Percentiles rank a stretch among this genome's conserved stretches.
These are phyloP conservation scores for Sebastolobus altivelis DNA, from an alignment of 2,797 vertebrate genomes.

Conservation along the genomic window DNA sequence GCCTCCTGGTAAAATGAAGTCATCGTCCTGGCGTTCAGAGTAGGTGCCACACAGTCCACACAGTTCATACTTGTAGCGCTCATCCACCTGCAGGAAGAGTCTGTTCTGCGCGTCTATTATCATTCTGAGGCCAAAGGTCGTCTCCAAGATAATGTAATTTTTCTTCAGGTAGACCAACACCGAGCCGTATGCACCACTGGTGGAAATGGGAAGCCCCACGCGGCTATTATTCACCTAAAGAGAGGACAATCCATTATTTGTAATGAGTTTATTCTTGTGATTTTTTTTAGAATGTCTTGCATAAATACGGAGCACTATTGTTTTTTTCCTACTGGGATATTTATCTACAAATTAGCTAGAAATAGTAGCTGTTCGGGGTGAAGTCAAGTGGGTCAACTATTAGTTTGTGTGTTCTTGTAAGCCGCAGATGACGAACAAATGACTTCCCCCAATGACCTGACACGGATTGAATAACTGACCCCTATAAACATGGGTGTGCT, in stretches of 20 bases:
- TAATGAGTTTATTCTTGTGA: neutral
- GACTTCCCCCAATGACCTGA: constrained; percentile 14
- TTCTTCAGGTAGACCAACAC: constrained; percentile 61
- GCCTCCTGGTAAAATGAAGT: constrained; percentile 83
- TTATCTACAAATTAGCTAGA: neutral
- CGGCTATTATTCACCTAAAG: constrained; percentile 79
- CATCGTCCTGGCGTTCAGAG: constrained; percentile 84
- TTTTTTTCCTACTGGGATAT: neutral
- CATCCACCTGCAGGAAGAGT: constrained; percentile 87
- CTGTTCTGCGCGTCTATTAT: constrained; percentile 83
- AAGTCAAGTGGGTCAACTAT: constrained; percentile 16
- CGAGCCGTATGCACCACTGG: constrained; percentile 57
- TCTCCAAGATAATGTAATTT: constrained; percentile 75
- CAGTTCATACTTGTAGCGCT: constrained; percentile 83
- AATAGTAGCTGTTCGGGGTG: neutral
- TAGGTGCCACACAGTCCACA: constrained; percentile 90
- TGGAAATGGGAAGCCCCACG: constrained; percentile 72
- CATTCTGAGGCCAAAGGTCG: constrained; percentile 86
- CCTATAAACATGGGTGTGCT: constrained; percentile 30
- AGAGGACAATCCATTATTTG: constrained; percentile 13
- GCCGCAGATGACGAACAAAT: constrained; percentile 15
- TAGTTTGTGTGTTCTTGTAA: constrained; percentile 16
- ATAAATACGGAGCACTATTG: neutral
- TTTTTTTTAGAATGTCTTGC: neutral
- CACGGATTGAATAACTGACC: constrained; percentile 13